A percentile compares a stretch with the other conserved stretches of the same genome.
Conservation (phyloP, 2,797 vertebrate species). For the Phylloscopus collybita region DNA sequence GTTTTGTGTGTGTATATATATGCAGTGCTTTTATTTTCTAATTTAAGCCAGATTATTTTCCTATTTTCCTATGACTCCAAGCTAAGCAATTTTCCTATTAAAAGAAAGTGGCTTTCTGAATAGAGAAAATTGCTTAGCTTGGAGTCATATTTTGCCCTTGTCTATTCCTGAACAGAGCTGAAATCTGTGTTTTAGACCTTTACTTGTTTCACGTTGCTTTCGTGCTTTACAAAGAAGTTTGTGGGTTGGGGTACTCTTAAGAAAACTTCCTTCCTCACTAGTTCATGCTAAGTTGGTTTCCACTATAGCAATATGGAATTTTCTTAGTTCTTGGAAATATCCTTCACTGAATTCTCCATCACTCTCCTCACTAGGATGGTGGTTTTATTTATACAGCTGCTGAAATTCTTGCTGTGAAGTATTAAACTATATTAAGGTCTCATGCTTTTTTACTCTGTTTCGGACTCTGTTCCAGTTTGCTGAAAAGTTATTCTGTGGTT, state of each 20-base stretch:
- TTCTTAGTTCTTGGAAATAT: conserved; percentile 1
- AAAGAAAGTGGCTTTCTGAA: neutral
- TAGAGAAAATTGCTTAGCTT: neutral
- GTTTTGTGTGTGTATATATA: neutral
- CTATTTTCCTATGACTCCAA: too few relatives aligned
- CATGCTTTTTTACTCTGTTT: neutral
- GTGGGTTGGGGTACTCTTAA: neutral
- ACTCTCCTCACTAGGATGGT: neutral
- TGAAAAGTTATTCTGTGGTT: neutral
- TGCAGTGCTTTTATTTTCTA: neutral
- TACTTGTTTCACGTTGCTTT: neutral
- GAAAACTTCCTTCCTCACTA: neutral
- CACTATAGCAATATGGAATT: neutral
- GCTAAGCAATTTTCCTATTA: neutral
- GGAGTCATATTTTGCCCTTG: neutral
- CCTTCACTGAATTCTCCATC: neutral
- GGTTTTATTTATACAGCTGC: neutral
- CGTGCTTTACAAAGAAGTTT: neutral
- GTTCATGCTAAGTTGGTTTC: neutral
- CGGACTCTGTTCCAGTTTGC: neutral
- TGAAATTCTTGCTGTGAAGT: neutral
- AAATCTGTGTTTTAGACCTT: neutral
- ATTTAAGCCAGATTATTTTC: neutral
- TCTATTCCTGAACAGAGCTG: neutral
- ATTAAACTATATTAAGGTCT: neutral